Evolutionary conservation across 2,888 invertebrate genomes (phyloP).

Genomic region (Cacoxenus indagator): DNA sequence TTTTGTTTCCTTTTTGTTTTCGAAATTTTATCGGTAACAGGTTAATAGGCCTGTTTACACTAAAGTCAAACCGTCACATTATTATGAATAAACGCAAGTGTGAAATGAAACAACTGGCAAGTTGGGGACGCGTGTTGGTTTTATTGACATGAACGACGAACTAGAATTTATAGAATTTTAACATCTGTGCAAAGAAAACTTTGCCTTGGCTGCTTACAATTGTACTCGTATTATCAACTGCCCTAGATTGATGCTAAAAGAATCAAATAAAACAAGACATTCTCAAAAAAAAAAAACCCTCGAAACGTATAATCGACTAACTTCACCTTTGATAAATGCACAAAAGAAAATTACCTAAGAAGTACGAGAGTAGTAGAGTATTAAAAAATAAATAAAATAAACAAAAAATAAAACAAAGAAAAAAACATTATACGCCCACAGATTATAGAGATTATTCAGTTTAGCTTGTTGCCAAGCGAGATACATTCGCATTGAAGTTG

Average conservation of each 20-base stretch:
- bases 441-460: neutral
- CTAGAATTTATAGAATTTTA: neutral
- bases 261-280: conserved; percentile 2
- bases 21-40: neutral
- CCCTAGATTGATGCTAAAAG: conserved; percentile 11
- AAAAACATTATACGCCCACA: no score
- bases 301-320: no score
- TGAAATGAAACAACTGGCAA: neutral
- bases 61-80: no score
- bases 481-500: neutral
- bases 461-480: conserved; percentile 8
- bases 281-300: conserved; percentile 32
- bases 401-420: conserved; percentile 24
- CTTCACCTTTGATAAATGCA: no score
- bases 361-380: no score
- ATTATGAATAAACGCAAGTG: neutral
- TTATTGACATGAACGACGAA: neutral
- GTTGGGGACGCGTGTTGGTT: neutral
- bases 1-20: neutral
- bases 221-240: neutral
- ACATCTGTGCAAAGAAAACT: neutral
- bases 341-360: no score
- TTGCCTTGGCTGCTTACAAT: neutral
- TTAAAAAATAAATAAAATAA: conserved; percentile 25
- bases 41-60: conserved; percentile 3